These are phyloP conservation scores for Megaceryle maxima DNA, from an alignment of 2,113 vertebrate species.

Conservation along the genomic window DNA sequence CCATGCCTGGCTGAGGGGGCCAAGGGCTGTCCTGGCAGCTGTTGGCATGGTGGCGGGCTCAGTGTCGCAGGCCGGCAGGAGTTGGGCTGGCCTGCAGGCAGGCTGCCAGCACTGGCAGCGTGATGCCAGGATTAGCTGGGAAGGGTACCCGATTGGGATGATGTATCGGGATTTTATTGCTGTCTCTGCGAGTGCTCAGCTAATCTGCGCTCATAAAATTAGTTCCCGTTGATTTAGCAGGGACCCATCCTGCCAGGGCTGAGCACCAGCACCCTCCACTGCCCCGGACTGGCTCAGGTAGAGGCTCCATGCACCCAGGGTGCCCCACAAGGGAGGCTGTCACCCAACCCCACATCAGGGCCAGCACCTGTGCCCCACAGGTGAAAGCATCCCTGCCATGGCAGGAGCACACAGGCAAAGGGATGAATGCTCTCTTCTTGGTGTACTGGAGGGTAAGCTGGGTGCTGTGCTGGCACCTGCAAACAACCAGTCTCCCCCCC, in stretches of 20 bases:
- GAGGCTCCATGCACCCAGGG: rapidly evolving
- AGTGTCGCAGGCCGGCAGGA: background rate
- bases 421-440: background rate
- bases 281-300: background rate
- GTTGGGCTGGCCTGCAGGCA: background rate
- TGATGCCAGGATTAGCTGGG: background rate
- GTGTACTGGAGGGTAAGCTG: background rate
- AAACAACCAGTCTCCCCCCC: background rate
- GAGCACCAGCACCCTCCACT: background rate
- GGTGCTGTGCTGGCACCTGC: background rate
- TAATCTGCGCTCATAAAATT: background rate
- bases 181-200: background rate
- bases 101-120: background rate
- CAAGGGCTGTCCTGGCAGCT: background rate
- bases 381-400: rapidly evolving
- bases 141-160: background rate
- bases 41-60: background rate
- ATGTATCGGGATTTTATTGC: background rate
- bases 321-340: background rate
- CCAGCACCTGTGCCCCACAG: background rate
- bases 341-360: background rate
- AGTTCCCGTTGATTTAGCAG: background rate
- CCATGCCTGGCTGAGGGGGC: background rate
- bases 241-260: background rate
- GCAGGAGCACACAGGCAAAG: background rate